These are phyloP conservation scores for Leptopterna dolabrata DNA, from an alignment of 2,888 invertebrate species.

Conservation along the genomic window DNA sequence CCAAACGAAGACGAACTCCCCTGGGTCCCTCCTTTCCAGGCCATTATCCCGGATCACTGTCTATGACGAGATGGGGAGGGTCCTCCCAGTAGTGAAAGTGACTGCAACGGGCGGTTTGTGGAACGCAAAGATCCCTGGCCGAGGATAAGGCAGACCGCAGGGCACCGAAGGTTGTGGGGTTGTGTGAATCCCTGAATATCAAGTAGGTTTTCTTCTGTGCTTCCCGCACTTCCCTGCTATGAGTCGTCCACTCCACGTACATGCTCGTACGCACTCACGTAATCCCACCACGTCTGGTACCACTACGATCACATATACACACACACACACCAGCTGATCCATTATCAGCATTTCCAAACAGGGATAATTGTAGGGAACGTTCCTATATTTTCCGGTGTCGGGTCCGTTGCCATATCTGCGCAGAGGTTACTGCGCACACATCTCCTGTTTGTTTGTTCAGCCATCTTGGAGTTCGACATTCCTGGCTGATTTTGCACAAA, in stretches of 20 bases:
- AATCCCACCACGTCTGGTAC: too few species aligned
- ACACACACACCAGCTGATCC: too few species aligned
- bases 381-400: too few species aligned
- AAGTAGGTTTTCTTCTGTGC: not conserved
- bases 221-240: not conserved
- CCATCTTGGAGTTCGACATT: too few species aligned
- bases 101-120: not conserved
- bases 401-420: too few species aligned
- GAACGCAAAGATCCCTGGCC: not conserved
- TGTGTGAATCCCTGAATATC: not conserved
- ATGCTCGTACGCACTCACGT: too few species aligned
- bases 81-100: not conserved
- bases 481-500: too few species aligned
- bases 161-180: not conserved
- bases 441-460: too few species aligned
- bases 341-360: too few species aligned
- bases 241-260: not conserved
- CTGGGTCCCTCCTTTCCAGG: not conserved
- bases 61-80: constrained; percentile 20
- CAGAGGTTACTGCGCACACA: too few species aligned
- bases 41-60: constrained; percentile 17
- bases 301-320: too few species aligned
- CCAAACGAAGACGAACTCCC: not conserved
- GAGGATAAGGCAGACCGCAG: not conserved
- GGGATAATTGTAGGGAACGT: too few species aligned